Evolutionary conservation across 1,140 invertebrate species (phyloP).

Genomic region (Triops longicaudatus): DNA sequence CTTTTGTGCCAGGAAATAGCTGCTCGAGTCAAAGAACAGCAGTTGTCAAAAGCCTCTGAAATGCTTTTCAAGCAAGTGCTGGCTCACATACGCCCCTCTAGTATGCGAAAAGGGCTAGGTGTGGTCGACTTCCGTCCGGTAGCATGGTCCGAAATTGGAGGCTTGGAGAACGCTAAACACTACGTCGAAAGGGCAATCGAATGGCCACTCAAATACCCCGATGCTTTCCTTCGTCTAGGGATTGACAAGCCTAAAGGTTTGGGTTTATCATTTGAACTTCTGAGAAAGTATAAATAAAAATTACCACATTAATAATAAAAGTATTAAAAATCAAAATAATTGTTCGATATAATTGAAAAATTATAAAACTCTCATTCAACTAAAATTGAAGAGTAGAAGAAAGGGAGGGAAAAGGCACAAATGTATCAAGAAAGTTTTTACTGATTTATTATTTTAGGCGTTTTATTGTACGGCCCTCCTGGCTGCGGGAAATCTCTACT

Average conservation of each 20-base stretch:
- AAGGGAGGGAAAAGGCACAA: background rate
- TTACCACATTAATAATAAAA: too few relatives aligned
- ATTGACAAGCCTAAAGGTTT: slow-evolving; percentile 49
- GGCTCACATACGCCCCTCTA: slow-evolving; percentile 43
- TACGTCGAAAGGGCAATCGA: slow-evolving; percentile 52
- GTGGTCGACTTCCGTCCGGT: slow-evolving; percentile 43
- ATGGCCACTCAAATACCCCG: slow-evolving; percentile 54
- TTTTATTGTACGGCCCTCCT: slow-evolving; percentile 65
- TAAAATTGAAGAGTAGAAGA: background rate
- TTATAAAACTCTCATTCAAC: too few relatives aligned
- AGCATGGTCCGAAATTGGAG: slow-evolving; percentile 54
- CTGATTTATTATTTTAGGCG: too few relatives aligned
- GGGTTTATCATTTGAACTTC: background rate
- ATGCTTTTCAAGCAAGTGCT: slow-evolving; percentile 36
- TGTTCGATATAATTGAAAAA: too few relatives aligned
- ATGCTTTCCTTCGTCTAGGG: slow-evolving; percentile 50
- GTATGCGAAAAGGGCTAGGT: slow-evolving; percentile 47
- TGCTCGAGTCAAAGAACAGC: slow-evolving; percentile 28
- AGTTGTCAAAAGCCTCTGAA: background rate
- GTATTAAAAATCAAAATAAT: too few relatives aligned
- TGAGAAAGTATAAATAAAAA: background rate
- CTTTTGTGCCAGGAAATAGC: slow-evolving; percentile 40
- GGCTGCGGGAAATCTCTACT: slow-evolving; percentile 67
- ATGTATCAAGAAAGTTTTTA: too few relatives aligned
- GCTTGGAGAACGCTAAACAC: slow-evolving; percentile 52